Percentiles rank a stretch among this genome's conserved stretches.
Conservation (phyloP, 1,140 invertebrate species). For the Pogonus chalceus region DNA sequence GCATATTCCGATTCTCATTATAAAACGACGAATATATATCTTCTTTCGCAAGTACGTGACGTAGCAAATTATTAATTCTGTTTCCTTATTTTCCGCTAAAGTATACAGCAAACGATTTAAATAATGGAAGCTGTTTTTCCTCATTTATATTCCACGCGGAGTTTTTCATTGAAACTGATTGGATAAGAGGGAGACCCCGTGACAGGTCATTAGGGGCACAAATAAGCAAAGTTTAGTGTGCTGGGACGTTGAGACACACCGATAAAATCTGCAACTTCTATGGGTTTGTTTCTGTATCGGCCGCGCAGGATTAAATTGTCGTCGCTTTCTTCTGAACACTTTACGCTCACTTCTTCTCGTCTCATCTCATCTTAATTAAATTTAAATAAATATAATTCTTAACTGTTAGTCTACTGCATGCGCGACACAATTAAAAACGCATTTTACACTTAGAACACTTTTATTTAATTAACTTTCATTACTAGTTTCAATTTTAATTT, state of each 20-base stretch:
- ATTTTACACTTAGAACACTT: too few relatives aligned
- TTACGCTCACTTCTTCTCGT: neutral
- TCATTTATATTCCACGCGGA: slow-evolving; percentile 14
- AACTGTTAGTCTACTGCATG: too few relatives aligned
- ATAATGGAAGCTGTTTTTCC: slow-evolving; percentile 11
- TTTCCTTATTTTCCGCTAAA: slow-evolving; percentile 12
- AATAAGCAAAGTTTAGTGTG: slow-evolving; percentile 10
- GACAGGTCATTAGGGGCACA: slow-evolving; percentile 15
- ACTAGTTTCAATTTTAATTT: too few relatives aligned
- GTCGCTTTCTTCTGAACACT: neutral
- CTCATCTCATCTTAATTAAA: neutral
- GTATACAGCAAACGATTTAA: slow-evolving; percentile 12
- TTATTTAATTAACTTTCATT: too few relatives aligned
- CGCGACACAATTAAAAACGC: too few relatives aligned
- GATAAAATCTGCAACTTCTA: slow-evolving; percentile 1
- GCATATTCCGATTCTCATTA: neutral
- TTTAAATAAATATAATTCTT: neutral
- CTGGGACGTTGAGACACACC: neutral
- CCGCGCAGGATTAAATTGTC: neutral
- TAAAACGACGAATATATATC: neutral
- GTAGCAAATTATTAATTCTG: neutral
- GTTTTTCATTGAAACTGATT: slow-evolving; percentile 16
- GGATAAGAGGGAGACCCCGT: slow-evolving; percentile 11
- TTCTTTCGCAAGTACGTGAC: neutral
- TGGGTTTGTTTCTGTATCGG: neutral